Evolutionary conservation across 2,888 invertebrate species (phyloP).

Genomic region (Torymus texanus): DNA sequence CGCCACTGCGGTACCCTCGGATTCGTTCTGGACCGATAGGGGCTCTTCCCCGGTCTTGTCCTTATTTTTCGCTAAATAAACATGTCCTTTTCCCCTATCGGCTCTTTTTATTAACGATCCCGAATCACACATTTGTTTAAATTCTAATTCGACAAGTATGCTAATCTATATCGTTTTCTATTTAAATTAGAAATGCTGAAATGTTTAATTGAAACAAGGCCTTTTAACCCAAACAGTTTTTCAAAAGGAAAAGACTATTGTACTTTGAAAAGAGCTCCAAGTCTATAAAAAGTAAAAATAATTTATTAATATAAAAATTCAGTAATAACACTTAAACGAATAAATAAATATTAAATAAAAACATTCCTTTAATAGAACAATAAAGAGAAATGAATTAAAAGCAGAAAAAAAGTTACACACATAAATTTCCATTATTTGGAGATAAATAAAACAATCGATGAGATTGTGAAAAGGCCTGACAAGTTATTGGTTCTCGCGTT

Average conservation of each 20-base stretch:
- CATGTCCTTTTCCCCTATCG: slow-evolving; percentile 34
- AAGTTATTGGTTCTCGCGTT: slow-evolving; percentile 61
- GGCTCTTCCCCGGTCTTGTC: slow-evolving; percentile 43
- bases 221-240: no score
- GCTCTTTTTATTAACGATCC: background rate
- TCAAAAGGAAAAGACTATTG: no score
- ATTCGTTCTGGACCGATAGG: slow-evolving; percentile 33
- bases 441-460: slow-evolving; percentile 44
- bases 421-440: no score
- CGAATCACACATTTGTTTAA: background rate
- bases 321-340: no score
- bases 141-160: background rate
- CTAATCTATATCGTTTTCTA: slow-evolving; percentile 1
- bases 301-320: no score
- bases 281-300: no score
- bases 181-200: background rate
- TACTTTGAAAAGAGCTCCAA: no score
- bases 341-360: no score
- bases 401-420: no score
- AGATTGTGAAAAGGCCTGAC: slow-evolving; percentile 45
- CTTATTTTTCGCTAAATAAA: slow-evolving; percentile 55
- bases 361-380: no score
- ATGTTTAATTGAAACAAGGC: no score
- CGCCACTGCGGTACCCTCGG: slow-evolving; percentile 33
- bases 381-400: no score